Evolutionary conservation across 2,113 vertebrate species (phyloP).

Genomic region (Pterophyllum scalare): DNA sequence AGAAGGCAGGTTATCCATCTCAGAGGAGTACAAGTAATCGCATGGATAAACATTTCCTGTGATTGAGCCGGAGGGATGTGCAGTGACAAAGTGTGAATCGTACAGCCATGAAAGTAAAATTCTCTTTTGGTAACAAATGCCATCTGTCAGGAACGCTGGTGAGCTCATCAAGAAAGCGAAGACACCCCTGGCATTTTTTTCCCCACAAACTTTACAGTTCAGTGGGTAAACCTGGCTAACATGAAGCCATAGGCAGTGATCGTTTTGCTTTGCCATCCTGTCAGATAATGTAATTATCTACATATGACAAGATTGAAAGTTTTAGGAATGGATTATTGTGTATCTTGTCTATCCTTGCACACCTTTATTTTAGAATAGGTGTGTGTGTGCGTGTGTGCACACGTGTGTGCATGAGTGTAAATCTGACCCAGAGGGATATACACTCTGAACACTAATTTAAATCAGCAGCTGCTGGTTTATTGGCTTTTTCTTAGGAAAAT

Average conservation of each 20-base stretch:
- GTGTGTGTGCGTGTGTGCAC: neutral
- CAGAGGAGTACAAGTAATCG: conserved; percentile 38
- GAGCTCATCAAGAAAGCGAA: conserved; percentile 54
- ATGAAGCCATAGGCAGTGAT: conserved; percentile 24
- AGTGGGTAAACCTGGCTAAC: conserved; percentile 37
- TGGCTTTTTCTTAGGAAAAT: neutral
- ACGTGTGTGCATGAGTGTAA: neutral
- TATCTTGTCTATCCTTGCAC: conserved; percentile 13
- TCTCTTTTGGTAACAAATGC: conserved; percentile 64
- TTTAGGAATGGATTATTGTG: neutral
- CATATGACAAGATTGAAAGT: conserved; percentile 27
- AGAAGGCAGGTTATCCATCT: conserved; percentile 36
- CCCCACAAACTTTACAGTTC: conserved; percentile 28
- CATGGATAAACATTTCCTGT: conserved; percentile 56
- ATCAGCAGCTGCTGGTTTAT: conserved; percentile 32
- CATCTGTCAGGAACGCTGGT: conserved; percentile 68
- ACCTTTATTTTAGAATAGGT: neutral
- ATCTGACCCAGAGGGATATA: conserved; percentile 24
- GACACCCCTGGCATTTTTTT: conserved; percentile 33
- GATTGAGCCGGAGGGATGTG: conserved; percentile 51
- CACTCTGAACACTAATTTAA: conserved; percentile 7
- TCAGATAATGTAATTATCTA: conserved; percentile 34
- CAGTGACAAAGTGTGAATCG: conserved; percentile 37
- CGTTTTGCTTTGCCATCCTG: conserved; percentile 29
- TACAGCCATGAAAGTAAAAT: conserved; percentile 53